Conservation (phyloP, 2,113 vertebrate species). For the Strigops habroptila region DNA sequence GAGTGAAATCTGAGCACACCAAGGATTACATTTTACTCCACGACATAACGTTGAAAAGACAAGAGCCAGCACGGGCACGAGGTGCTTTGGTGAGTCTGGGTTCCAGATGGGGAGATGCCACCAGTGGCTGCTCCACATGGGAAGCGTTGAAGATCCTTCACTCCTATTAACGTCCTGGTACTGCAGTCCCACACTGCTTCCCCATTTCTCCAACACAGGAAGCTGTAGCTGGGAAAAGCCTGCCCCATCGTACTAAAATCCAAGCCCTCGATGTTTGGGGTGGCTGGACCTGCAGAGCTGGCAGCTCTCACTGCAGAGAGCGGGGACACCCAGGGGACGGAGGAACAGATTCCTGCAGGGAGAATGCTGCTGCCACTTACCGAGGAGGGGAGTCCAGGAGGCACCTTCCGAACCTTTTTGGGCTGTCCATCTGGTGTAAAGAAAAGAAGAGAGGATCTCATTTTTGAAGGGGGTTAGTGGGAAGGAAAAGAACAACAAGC, state of each 20-base stretch:
- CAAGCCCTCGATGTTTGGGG: rapidly evolving
- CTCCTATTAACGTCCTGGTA: rapidly evolving
- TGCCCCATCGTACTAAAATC: not conserved
- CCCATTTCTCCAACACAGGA: rapidly evolving
- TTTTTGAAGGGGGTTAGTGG: not conserved
- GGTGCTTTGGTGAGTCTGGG: not conserved
- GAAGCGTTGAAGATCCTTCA: not conserved
- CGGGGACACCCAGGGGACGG: not conserved
- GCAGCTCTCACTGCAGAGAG: rapidly evolving
- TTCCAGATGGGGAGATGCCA: not conserved
- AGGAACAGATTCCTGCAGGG: rapidly evolving
- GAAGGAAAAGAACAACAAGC: not conserved
- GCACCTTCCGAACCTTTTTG: constrained; percentile 97
- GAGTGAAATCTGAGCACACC: not conserved
- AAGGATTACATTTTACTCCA: not conserved
- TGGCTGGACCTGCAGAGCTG: rapidly evolving
- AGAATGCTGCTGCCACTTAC: constrained; percentile 71
- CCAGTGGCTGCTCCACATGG: not conserved
- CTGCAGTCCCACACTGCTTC: rapidly evolving
- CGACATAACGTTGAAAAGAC: not conserved
- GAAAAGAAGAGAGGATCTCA: not conserved
- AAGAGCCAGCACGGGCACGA: not conserved
- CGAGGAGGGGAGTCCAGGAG: constrained; percentile 95
- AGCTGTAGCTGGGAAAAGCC: not conserved
- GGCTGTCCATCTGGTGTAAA: constrained; percentile 85